Conservation (phyloP, 2,113 vertebrate species). For the Crotalus tigris region DNA sequence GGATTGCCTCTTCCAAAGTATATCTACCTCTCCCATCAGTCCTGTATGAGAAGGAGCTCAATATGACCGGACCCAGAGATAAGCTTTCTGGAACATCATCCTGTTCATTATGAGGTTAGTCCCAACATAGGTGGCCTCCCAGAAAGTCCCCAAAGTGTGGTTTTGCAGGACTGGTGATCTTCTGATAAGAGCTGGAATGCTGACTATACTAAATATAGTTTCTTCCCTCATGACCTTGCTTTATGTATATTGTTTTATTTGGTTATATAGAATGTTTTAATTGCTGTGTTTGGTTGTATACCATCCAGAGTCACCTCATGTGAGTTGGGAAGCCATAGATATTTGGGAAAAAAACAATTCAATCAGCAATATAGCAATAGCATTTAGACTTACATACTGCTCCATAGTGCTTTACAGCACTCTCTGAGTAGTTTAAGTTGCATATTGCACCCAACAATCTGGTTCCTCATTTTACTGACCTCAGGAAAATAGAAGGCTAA, state of each 20-base stretch:
- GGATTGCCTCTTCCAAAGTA: background rate
- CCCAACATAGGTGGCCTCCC: background rate
- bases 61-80: background rate
- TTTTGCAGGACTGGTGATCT: background rate
- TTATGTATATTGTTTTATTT: background rate
- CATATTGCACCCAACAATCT: background rate
- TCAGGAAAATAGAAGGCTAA: background rate
- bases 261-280: background rate
- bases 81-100: background rate
- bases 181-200: background rate
- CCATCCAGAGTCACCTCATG: background rate
- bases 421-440: background rate
- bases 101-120: background rate
- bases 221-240: background rate
- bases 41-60: background rate
- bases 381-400: background rate
- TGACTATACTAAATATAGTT: background rate
- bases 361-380: background rate
- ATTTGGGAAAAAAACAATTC: background rate
- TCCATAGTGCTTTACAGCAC: too few relatives aligned
- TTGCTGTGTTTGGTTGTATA: background rate
- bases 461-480: background rate
- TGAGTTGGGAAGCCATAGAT: background rate
- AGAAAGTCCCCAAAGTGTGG: background rate
- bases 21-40: background rate